Evolutionary conservation across 2,888 invertebrate genomes (phyloP).

Genomic region (Eristalis arbustorum): DNA sequence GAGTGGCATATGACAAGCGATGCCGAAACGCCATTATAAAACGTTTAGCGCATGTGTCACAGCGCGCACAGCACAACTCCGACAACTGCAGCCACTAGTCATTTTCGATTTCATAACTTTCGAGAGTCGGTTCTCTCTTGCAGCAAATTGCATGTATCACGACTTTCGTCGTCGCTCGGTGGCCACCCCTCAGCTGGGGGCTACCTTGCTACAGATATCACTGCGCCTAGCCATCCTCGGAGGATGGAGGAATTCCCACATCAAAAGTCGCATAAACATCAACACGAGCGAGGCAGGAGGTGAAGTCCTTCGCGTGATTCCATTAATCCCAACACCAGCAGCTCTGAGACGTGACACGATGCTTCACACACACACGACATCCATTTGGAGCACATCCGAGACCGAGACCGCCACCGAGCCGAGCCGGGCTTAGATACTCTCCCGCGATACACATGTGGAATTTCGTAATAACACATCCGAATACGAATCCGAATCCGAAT

Average conservation of each 20-base stretch:
- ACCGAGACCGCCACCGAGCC: slow-evolving; percentile 1
- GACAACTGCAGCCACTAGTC: slow-evolving; percentile 16
- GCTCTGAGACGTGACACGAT: slow-evolving; percentile 50
- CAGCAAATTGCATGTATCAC: slow-evolving; percentile 72
- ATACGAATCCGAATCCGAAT: slow-evolving; percentile 19
- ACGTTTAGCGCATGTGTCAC: slow-evolving; percentile 51
- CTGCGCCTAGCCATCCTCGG: slow-evolving; percentile 19
- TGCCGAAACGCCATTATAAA: slow-evolving; percentile 49
- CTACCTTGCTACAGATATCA: slow-evolving; percentile 27
- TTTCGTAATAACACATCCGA: slow-evolving; percentile 54
- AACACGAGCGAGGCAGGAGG: slow-evolving; percentile 5
- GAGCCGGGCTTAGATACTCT: neutral
- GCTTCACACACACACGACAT: slow-evolving; percentile 33
- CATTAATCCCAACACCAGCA: slow-evolving; percentile 46
- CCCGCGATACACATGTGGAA: slow-evolving; percentile 33
- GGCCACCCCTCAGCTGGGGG: neutral
- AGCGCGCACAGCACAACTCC: neutral
- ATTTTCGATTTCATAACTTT: slow-evolving; percentile 51
- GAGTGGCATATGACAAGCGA: slow-evolving; percentile 42
- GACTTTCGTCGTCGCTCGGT: slow-evolving; percentile 35
- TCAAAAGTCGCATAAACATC: slow-evolving; percentile 38
- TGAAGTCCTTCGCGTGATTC: slow-evolving; percentile 53
- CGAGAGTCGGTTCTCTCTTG: slow-evolving; percentile 57
- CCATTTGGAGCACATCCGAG: slow-evolving; percentile 53
- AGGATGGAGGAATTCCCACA: slow-evolving; percentile 31